Base-by-base conservation (phyloP, 1,140 invertebrate species). In the Cyclargus thomasi region DNA sequence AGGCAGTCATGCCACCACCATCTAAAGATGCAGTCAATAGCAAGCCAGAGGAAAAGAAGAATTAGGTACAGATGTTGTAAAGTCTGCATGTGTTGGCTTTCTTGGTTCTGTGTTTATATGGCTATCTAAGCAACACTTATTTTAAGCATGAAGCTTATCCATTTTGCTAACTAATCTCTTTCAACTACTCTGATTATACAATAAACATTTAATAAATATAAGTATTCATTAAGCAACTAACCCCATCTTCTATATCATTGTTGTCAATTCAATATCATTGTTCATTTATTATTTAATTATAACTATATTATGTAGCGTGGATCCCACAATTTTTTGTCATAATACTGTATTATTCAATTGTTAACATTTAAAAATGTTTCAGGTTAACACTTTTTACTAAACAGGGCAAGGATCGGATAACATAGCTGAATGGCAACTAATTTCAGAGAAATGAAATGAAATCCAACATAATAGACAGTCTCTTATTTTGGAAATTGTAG, bases 1-100 rank as follows among this genome's bases (percentile, higher is more conserved):
- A 90, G 73, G 85, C 85, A 2, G 72, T 91, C 10, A 90, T 90
- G 88, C 90, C 90, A 16, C 86, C 90, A 65, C 82, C 88, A 17
- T 69, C 76, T 53, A 89, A 89, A 70, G 83, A 89, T 21, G 70
- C 68, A 65, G 39, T 64, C 18, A 81, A 83, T 53, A 70, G 62
- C 63, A 85, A 86, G 78, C 69, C 77, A 29, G 64, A 71, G 67
- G 82, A 81, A n/a, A 81, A 85, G 62, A 82, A 82, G 70, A 76
- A 88, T 65, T 90, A 90, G 87, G 87, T 90, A 84, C 64, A 73
- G 57, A 23, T 53, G 36, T 73, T 70, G 57, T 36, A 70, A 59
- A 59, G 18, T 4, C 18, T 74, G 65, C 62, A 65, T 68, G 23
- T 65, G 55, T 64, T 67, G 63, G 16, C 18, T 55, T 29, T 5